Evolutionary conservation across 2,797 vertebrate species (phyloP), one percentile per base, ranked within the genome.

Genomic region (Catamblyrhynchus diadema): DNA sequence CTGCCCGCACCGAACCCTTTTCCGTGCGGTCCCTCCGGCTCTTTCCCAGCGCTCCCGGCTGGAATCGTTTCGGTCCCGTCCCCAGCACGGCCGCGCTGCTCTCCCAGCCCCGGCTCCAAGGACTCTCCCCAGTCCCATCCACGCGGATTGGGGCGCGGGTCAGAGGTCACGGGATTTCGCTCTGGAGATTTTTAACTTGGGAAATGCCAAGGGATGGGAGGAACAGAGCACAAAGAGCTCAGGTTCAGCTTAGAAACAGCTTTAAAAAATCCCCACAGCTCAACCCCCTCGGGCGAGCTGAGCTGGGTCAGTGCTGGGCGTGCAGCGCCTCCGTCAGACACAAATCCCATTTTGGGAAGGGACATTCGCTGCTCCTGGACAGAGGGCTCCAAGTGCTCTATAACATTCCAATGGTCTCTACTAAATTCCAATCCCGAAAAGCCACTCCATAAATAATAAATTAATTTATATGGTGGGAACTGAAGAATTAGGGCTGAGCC

Each of bases 141-240:
- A 9, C 1, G 1, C 0, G 14, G 7, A 3, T 1, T 2, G 10
- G 18, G 12, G 17, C 16, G 2, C 14, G 13, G n/a, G 19, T 3
- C 41, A 39, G 30, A 20, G 62, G 10, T 9, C 6, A 1, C 2
- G 1, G 23, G 1, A 27, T 6, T 45, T 1, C 53, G 8, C 35
- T 45, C 62, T 5, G 79, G 20, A n/a, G 39, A 27, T 23, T 11
- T 39, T 24, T 5, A 39, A 45, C 0, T n/a, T 5, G 1, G n/a
- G 28, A 3, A 39, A n/a, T 9, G 45, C 15, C 24, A 24, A 13
- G 6, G 45, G 39, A 44, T 45, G 71, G 23, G 53, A n/a, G 24
- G 37, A 20, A 14, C 15, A 23, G 18, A n/a, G 42, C 2, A 3
- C 3, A 1, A 9, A 44, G 61, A 33, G 15, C 71, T 81, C 62